These are phyloP conservation scores for Pseudonaja textilis DNA, from an alignment of 2,113 vertebrate genomes.

Conservation along the genomic window DNA sequence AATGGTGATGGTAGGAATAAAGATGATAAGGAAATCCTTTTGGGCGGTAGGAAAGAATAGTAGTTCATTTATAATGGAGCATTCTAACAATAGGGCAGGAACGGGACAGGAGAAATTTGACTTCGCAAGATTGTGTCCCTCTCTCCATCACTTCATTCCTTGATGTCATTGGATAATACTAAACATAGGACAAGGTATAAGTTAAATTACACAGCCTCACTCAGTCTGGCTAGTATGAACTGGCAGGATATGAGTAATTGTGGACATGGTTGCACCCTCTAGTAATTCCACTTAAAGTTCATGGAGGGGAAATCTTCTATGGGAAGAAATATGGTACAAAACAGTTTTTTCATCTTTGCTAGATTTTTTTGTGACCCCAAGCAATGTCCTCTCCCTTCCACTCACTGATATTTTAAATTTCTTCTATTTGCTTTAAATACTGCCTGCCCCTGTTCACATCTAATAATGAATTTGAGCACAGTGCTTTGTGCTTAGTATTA, in stretches of 20 bases:
- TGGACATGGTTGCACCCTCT: neutral
- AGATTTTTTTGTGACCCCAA: too few species aligned
- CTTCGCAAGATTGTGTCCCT: neutral
- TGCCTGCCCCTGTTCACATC: neutral
- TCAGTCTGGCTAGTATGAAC: neutral
- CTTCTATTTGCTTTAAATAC: neutral
- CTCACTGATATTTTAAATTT: neutral
- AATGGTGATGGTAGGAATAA: neutral
- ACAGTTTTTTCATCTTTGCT: neutral
- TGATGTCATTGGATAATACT: neutral
- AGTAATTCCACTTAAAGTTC: neutral
- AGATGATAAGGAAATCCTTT: neutral
- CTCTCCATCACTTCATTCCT: neutral
- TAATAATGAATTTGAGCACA: neutral
- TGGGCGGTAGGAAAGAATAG: neutral
- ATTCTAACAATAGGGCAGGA: neutral
- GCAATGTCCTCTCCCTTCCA: neutral
- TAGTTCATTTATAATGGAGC: neutral
- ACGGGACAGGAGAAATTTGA: neutral
- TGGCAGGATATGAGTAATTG: neutral
- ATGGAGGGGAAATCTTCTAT: neutral
- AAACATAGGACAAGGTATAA: neutral
- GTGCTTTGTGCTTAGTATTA: neutral
- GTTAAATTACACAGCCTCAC: neutral
- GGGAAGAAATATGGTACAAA: neutral